Evolutionary conservation across 2,888 invertebrate genomes (phyloP).

Genomic region (Cepaea hortensis): DNA sequence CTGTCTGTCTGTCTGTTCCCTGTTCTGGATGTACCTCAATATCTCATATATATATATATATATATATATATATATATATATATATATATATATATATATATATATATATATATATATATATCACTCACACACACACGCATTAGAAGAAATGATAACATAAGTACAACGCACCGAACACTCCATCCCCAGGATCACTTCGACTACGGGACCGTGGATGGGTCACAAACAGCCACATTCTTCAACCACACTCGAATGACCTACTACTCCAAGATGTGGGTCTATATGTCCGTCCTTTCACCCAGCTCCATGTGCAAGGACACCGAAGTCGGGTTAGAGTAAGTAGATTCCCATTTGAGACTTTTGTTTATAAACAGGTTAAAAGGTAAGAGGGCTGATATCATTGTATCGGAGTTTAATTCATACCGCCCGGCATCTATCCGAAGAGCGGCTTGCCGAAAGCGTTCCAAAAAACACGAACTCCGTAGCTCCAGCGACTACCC

Average conservation of each 20-base stretch:
- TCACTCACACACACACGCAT: too few species aligned
- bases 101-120: too few species aligned
- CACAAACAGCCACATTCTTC: slow-evolving; percentile 70
- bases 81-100: too few species aligned
- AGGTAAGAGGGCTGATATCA: too few species aligned
- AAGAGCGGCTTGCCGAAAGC: too few species aligned
- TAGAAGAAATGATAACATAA: neutral
- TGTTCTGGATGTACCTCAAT: too few species aligned
- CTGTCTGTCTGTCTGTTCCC: too few species aligned
- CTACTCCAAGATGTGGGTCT: slow-evolving; percentile 68
- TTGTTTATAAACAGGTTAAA: neutral
- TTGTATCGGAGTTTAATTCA: too few species aligned
- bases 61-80: neutral
- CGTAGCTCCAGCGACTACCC: too few species aligned
- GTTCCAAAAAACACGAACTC: too few species aligned
- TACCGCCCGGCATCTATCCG: too few species aligned
- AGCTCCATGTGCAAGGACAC: slow-evolving; percentile 64
- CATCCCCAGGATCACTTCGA: slow-evolving; percentile 62
- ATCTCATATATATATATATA: slow-evolving; percentile 21
- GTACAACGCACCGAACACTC: neutral
- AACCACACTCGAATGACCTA: slow-evolving; percentile 66
- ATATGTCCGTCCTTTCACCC: slow-evolving; percentile 64
- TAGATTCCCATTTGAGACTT: neutral
- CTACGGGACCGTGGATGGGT: slow-evolving; percentile 71
- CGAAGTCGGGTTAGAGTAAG: slow-evolving; percentile 63